phyloP scores from a whole-genome alignment of 92 coral and sea anemone species.

The Pocillopora meandrina region DNA sequence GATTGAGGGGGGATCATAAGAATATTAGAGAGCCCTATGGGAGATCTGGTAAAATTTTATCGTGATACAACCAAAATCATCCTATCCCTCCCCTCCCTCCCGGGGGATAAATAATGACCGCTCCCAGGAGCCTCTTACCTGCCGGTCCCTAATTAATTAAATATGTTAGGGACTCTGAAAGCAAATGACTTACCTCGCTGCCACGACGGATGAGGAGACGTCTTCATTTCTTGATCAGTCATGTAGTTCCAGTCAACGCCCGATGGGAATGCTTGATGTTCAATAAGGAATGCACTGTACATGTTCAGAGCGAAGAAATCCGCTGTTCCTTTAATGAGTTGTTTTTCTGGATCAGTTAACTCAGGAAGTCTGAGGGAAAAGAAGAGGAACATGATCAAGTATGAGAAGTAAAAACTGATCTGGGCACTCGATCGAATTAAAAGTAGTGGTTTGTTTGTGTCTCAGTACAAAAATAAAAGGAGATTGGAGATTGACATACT shows the following conservation, averaged over 20 bases:
- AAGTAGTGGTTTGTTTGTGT: too few species aligned
- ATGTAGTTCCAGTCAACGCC: constrained; percentile 76
- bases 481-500: too few species aligned
- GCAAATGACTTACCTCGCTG: constrained; percentile 53
- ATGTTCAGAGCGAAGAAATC: constrained; percentile 90
- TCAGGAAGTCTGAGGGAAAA: constrained; percentile 65
- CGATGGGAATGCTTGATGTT: constrained; percentile 57
- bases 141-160: too few species aligned
- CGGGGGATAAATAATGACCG: too few species aligned
- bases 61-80: too few species aligned
- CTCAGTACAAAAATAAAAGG: too few species aligned
- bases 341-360: constrained; percentile 72
- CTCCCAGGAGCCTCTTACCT: too few species aligned
- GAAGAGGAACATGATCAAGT: background rate
- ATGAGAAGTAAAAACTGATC: too few species aligned
- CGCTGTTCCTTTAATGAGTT: constrained; percentile 75
- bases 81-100: too few species aligned
- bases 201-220: constrained; percentile 73
- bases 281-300: constrained; percentile 66
- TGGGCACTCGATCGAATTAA: background rate
- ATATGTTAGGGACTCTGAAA: background rate
- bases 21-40: too few species aligned
- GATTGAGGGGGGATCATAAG: too few species aligned
- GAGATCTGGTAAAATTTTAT: too few species aligned
- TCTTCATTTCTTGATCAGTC: constrained; percentile 66